Evolutionary conservation across 2,797 vertebrate genomes (phyloP), one percentile per base, ranked within the genome.

Genomic region (Betta splendens): DNA sequence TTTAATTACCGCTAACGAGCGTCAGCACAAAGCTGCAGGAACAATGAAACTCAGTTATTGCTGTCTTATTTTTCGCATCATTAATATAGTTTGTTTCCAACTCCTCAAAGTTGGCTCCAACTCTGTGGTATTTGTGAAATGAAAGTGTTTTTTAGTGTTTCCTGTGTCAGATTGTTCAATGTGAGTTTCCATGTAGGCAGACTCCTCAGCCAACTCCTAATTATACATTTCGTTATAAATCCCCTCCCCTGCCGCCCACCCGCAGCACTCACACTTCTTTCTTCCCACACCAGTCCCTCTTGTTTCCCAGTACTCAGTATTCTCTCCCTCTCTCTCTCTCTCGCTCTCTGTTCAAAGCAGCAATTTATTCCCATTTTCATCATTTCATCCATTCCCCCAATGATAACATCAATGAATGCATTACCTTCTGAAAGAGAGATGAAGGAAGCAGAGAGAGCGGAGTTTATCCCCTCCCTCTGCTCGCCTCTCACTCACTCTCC

Each of bases 391-490:
- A 28, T 56, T 64, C 68, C 66, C 80, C 59, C 62, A 60, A 46
- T 50, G 69, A 84, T 74, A 72, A 57, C 72, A 84, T 81, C 77
- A 75, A 65, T 74, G 59, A 77, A 82, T 67, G 58, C 64, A 71
- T 80, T 77, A 74, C 72, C 77, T 78, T 85, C 69, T 75, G 77
- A 82, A 79, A 77, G 58, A 60, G 71, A 76, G 76, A 79, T 63
- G 72, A 79, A 77, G 64, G 63, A 16, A 37, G 61, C 56, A 63
- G 33, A 64, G 61, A 43, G 28, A 64, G 50, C 57, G 56, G 67
- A 33, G 47, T 72, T 73, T 51, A 55, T 10, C 38, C 38, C 31
- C 37, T 45, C 53, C 18, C 51, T 56, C 40, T 10, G 0, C 26
- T 56, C 48, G 60, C 28, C 61, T n/a, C 72, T 61, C 56, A 11